Evolutionary conservation across 2,113 vertebrate species (phyloP).

Genomic region (Podarcis raffonei): DNA sequence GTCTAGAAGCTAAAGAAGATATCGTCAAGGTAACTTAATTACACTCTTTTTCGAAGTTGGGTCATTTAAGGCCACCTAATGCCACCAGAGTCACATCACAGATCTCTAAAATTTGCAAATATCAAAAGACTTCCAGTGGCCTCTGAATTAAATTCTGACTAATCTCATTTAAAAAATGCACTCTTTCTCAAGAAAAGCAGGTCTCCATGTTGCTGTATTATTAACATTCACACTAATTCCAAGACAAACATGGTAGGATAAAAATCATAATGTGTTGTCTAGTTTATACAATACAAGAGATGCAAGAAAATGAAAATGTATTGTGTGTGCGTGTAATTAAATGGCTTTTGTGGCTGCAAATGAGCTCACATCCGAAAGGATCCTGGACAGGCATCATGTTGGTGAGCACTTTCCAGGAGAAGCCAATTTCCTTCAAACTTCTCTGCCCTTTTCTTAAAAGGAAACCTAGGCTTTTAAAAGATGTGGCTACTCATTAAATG

Average conservation of each 20-base stretch:
- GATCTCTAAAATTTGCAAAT: neutral
- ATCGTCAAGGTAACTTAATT: neutral
- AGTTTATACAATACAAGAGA: neutral
- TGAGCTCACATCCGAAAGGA: neutral
- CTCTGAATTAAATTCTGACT: neutral
- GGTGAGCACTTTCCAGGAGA: neutral
- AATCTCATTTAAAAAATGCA: neutral
- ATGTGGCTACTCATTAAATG: neutral
- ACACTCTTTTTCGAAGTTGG: slow-evolving; percentile 8
- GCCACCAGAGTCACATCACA: rapidly evolving
- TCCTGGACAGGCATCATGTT: neutral
- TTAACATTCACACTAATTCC: neutral
- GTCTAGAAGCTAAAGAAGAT: slow-evolving; percentile 47
- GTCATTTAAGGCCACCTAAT: rapidly evolving
- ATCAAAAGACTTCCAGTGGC: neutral
- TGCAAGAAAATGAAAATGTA: neutral
- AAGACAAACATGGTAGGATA: neutral
- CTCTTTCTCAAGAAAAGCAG: neutral
- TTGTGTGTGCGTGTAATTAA: no score
- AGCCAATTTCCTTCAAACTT: neutral
- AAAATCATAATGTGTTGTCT: neutral
- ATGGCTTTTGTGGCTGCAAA: neutral
- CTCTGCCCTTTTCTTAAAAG: neutral
- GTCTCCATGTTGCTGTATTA: neutral
- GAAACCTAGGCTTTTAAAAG: neutral